phyloP scores from a whole-genome alignment of 2,797 vertebrate species.

The Sarcophilus harrisii region DNA sequence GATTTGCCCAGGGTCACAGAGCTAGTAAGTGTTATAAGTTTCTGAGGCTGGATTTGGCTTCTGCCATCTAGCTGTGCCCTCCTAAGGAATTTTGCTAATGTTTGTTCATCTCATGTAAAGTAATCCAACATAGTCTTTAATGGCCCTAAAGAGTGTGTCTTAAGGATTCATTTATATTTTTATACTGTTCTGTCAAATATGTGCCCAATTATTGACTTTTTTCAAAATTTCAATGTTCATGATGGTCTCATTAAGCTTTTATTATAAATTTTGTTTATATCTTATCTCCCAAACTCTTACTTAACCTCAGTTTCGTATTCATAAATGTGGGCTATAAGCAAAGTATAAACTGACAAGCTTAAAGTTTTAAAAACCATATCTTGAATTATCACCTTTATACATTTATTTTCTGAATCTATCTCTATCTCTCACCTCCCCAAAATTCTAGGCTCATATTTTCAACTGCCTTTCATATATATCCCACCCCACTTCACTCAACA shows the following conservation, averaged over 20 bases:
- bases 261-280: background rate
- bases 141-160: background rate
- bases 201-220: background rate
- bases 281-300: background rate
- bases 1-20: no score
- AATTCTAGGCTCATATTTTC: background rate
- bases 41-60: no score
- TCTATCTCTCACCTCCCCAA: background rate
- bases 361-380: background rate
- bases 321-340: background rate
- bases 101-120: background rate
- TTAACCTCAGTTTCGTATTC: background rate
- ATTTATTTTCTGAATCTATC: background rate
- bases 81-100: background rate
- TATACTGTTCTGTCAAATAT: background rate
- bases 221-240: constrained; percentile 12
- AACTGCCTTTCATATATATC: background rate
- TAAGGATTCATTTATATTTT: background rate
- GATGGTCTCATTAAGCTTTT: background rate
- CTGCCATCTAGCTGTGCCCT: no score
- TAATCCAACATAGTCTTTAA: background rate
- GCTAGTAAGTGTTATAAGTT: no score
- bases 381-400: background rate
- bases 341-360: background rate
- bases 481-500: background rate